These are phyloP conservation scores for Polypterus bichir DNA, from an alignment of 2,113 vertebrate species.

Conservation along the genomic window DNA sequence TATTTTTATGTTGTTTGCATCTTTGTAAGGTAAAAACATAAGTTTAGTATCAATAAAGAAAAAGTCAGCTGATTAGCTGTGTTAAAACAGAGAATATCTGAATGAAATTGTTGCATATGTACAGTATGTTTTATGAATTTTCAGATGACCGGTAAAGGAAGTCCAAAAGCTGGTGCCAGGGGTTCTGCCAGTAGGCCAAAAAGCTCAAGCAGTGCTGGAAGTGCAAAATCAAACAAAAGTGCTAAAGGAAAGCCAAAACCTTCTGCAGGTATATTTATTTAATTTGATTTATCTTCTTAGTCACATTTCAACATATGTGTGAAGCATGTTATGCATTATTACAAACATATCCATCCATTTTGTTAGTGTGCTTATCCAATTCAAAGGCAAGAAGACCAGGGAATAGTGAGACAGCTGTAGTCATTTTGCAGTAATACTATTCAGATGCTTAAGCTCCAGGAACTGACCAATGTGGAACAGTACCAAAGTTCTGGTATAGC, in stretches of 20 bases:
- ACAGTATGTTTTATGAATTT: not conserved
- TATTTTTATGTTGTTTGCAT: not conserved
- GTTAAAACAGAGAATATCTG: not conserved
- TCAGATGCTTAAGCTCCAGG: not conserved
- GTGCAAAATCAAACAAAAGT: conserved; percentile 13
- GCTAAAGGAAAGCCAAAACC: conserved; percentile 25
- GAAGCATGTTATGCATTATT: not conserved
- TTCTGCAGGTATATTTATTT: conserved; percentile 2
- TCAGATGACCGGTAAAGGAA: conserved; percentile 15
- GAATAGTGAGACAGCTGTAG: not conserved
- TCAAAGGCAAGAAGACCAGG: not conserved
- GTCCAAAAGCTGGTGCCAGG: conserved; percentile 12
- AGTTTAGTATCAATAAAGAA: too few species aligned
- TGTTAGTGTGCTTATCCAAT: too few species aligned
- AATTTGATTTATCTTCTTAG: not conserved
- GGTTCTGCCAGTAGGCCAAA: conserved; percentile 26
- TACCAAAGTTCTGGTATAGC: too few species aligned
- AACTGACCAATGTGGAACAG: not conserved
- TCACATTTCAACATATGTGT: not conserved
- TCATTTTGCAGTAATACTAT: not conserved
- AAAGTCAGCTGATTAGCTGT: not conserved
- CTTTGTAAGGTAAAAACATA: not conserved
- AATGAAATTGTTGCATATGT: not conserved
- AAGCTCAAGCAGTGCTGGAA: conserved; percentile 12
- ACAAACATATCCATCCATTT: too few species aligned